These are phyloP conservation scores for Castor canadensis DNA, from an alignment of 2,113 vertebrate genomes.

Conservation along the genomic window DNA sequence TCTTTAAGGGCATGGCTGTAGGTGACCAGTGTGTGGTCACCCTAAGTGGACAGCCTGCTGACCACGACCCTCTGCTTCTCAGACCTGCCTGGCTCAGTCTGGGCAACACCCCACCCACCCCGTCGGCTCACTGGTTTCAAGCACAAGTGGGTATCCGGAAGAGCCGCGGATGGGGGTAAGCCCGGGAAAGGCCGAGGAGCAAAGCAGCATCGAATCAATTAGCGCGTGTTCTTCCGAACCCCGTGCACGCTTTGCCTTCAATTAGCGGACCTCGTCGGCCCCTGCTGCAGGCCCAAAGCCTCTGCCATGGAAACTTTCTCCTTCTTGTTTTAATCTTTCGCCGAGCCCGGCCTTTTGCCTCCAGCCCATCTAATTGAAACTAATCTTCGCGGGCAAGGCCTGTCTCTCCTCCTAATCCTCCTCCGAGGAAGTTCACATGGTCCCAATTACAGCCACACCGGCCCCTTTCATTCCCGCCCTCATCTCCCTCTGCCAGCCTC, in stretches of 20 bases:
- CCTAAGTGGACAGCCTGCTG: background rate
- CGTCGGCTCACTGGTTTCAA: background rate
- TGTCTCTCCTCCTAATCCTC: slow-evolving; percentile 94
- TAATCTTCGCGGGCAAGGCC: slow-evolving; percentile 96
- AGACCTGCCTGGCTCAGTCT: background rate
- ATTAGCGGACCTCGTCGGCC: slow-evolving; percentile 86
- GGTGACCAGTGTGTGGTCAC: rapidly evolving
- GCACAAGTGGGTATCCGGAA: background rate
- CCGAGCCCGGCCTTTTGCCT: slow-evolving; percentile 92
- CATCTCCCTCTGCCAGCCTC: slow-evolving; percentile 89
- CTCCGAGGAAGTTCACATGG: slow-evolving; percentile 96
- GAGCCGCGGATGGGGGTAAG: background rate
- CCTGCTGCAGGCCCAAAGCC: slow-evolving; percentile 83
- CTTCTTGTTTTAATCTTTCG: slow-evolving; percentile 91
- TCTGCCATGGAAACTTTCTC: slow-evolving; percentile 87
- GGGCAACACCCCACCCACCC: background rate
- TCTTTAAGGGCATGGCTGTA: rapidly evolving
- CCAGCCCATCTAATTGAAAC: slow-evolving; percentile 99
- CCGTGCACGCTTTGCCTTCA: slow-evolving; percentile 84
- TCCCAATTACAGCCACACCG: slow-evolving; percentile 97
- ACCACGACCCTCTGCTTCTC: background rate
- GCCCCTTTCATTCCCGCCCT: slow-evolving; percentile 91
- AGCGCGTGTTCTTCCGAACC: slow-evolving; percentile 79
- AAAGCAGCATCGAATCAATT: slow-evolving; percentile 83
- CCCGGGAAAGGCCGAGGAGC: slow-evolving; percentile 39